Evolutionary conservation across 2,113 vertebrate genomes (phyloP).

Genomic region (Girardinichthys multiradiatus): DNA sequence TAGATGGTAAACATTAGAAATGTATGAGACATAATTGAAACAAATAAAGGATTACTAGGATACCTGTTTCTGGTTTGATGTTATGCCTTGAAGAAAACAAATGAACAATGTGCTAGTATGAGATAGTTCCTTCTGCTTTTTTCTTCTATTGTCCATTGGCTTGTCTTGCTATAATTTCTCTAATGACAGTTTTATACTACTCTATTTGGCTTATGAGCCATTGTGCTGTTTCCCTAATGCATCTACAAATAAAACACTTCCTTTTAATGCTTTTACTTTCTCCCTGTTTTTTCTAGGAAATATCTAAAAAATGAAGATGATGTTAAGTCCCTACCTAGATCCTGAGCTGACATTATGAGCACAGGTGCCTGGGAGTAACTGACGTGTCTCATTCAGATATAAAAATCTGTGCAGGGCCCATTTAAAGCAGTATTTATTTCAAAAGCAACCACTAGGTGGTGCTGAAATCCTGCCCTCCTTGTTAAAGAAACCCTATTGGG

Average conservation of each 20-base stretch:
- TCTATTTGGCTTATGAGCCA: conserved; percentile 58
- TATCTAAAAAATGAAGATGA: conserved; percentile 41
- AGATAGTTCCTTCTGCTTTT: conserved; percentile 22
- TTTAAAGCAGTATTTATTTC: conserved; percentile 16
- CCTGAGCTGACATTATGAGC: conserved; percentile 11
- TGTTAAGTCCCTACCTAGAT: conserved; percentile 15
- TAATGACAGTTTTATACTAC: conserved; percentile 66
- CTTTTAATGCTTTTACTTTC: conserved; percentile 37
- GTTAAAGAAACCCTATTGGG: conserved; percentile 21
- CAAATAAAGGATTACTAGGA: conserved; percentile 35
- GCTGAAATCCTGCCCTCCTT: conserved; percentile 66
- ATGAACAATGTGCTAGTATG: conserved; percentile 42
- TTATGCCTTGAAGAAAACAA: conserved; percentile 51
- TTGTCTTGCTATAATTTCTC: conserved; percentile 49
- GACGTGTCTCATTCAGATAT: conserved; percentile 19
- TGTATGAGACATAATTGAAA: conserved; percentile 56
- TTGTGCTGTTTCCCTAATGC: conserved; percentile 58
- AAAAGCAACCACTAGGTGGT: conserved; percentile 75
- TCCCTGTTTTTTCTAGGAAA: conserved; percentile 23
- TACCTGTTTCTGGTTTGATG: conserved; percentile 41
- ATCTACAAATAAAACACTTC: conserved; percentile 49
- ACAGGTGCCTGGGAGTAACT: background rate
- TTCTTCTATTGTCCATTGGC: conserved; percentile 54
- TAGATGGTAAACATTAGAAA: conserved; percentile 27
- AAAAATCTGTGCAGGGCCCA: conserved; percentile 3